These are phyloP conservation scores for Xiphydria camelus DNA, from an alignment of 2,888 invertebrate species.

Conservation along the genomic window DNA sequence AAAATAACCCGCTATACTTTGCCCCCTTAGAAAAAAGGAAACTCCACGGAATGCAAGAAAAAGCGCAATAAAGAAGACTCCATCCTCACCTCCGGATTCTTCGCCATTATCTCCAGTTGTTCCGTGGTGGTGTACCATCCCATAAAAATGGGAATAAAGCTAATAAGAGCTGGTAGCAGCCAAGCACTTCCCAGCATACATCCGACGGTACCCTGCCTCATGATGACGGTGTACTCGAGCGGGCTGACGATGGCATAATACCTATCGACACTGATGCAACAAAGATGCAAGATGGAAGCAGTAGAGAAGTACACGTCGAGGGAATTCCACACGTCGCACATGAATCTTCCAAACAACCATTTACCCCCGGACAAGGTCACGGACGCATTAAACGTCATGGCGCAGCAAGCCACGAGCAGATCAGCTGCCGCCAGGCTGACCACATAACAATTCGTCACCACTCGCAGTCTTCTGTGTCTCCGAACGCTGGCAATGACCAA, in stretches of 20 bases:
- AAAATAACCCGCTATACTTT: too few relatives aligned
- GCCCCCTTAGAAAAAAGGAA: too few relatives aligned
- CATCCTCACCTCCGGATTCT: conserved; percentile 68
- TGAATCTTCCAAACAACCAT: conserved; percentile 87
- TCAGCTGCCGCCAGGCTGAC: conserved; percentile 94
- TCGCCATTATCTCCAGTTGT: conserved; percentile 61
- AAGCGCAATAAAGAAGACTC: too few relatives aligned
- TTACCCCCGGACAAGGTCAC: conserved; percentile 79
- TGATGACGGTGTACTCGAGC: conserved; percentile 87
- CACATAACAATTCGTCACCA: conserved; percentile 94
- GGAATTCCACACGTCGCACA: conserved; percentile 95
- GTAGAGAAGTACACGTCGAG: conserved; percentile 92
- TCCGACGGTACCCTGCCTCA: conserved; percentile 79
- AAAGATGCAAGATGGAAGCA: conserved; percentile 89
- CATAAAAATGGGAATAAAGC: conserved; percentile 68
- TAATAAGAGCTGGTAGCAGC: conserved; percentile 65
- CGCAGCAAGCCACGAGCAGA: conserved; percentile 87
- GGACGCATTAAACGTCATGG: conserved; percentile 91
- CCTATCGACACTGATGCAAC: conserved; percentile 92
- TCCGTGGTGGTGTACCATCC: conserved; percentile 72
- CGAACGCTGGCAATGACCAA: conserved; percentile 86
- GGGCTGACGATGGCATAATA: conserved; percentile 91
- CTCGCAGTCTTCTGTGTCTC: conserved; percentile 78
- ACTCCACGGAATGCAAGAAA: too few relatives aligned
- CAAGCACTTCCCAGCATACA: conserved; percentile 62